Evolutionary conservation across 2,113 vertebrate genomes (phyloP).

Genomic region (Dicerorhinus sumatrensis): DNA sequence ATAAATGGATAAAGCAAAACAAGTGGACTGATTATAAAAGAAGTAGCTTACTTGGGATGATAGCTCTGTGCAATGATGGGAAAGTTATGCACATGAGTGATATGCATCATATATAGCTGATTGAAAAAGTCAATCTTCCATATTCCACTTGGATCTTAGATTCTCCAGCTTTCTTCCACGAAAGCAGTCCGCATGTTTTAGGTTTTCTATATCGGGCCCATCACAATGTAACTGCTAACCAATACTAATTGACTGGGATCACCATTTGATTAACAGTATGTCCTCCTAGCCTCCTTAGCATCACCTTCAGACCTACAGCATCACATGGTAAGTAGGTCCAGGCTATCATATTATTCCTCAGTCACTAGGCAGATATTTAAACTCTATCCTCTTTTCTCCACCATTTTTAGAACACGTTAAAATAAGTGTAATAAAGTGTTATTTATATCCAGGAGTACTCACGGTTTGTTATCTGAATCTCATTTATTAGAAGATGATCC

Average conservation of each 20-base stretch:
- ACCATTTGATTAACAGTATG: not conserved
- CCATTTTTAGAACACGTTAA: not conserved
- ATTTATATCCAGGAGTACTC: conserved; percentile 5
- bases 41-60: not conserved
- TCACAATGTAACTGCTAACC: not conserved
- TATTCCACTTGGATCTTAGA: not conserved
- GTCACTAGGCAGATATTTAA: not conserved
- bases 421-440: not conserved
- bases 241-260: not conserved
- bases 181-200: not conserved
- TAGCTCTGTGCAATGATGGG: not conserved
- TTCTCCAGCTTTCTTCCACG: not conserved
- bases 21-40: not conserved
- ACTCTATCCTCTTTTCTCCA: not conserved
- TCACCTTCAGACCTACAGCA: not conserved
- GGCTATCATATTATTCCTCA: not conserved
- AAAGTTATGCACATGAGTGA: not conserved
- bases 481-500: not conserved
- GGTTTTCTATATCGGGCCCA: not conserved
- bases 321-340: not conserved
- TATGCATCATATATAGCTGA: not conserved
- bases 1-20: not conserved
- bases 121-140: not conserved
- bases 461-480: not conserved
- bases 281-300: not conserved